Evolutionary conservation across 2,888 invertebrate species (phyloP).

Genomic region (Athalia rosae): DNA sequence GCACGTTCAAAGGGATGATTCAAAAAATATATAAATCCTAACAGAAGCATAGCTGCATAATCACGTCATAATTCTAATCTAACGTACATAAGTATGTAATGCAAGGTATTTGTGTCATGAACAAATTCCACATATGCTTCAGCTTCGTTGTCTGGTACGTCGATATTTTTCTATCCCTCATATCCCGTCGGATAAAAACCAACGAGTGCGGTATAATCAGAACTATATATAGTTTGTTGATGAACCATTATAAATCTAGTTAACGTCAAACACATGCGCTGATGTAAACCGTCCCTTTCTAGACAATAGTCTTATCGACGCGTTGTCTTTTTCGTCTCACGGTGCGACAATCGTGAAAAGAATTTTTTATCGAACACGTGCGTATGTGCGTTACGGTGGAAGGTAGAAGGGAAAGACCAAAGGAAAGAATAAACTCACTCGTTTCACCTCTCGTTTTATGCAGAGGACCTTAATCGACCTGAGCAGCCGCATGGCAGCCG

Average conservation of each 20-base stretch:
- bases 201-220: neutral
- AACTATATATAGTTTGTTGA: neutral
- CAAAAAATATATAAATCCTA: no score
- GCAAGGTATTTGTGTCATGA: slow-evolving; percentile 33
- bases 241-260: neutral
- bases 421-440: slow-evolving; percentile 31
- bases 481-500: slow-evolving; percentile 33
- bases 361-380: neutral
- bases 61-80: slow-evolving; percentile 3
- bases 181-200: neutral
- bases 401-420: neutral
- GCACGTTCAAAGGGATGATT: no score
- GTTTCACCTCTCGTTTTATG: slow-evolving; percentile 36
- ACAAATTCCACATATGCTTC: slow-evolving; percentile 33
- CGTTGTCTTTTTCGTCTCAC: slow-evolving; percentile 5
- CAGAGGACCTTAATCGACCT: slow-evolving; percentile 40
- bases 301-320: neutral
- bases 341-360: neutral
- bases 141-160: slow-evolving; percentile 24
- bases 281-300: slow-evolving; percentile 6
- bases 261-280: slow-evolving; percentile 7
- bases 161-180: slow-evolving; percentile 4
- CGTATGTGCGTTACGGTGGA: neutral
- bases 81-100: neutral
- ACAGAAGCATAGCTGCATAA: neutral